phyloP scores from a whole-genome alignment of 1,140 invertebrate species.

The Nautilus pompilius region DNA sequence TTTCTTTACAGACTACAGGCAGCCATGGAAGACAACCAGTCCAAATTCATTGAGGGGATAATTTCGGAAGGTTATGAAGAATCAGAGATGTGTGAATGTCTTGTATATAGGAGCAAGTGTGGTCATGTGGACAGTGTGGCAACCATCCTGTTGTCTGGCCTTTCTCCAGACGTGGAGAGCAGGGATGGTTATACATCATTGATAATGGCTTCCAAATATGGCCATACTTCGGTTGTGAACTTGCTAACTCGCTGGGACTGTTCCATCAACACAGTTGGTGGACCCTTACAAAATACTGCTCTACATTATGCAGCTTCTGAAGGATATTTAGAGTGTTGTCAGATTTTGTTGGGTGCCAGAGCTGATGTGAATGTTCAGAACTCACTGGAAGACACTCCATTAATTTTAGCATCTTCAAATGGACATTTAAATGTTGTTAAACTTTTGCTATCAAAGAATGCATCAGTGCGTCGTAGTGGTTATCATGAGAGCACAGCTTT shows the following conservation, averaged over 20 bases:
- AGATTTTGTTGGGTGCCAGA: slow-evolving; percentile 56
- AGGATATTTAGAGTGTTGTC: slow-evolving; percentile 58
- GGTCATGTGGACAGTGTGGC: slow-evolving; percentile 26
- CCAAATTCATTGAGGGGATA: too few relatives aligned
- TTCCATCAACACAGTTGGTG: slow-evolving; percentile 34
- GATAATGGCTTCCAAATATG: slow-evolving; percentile 78
- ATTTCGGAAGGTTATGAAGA: slow-evolving; percentile 2
- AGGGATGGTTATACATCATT: slow-evolving; percentile 70
- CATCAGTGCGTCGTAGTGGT: slow-evolving; percentile 68
- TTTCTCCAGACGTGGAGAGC: slow-evolving; percentile 25
- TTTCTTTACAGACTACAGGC: too few relatives aligned
- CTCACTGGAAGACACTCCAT: slow-evolving; percentile 68
- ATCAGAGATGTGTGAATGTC: slow-evolving; percentile 17
- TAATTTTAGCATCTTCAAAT: slow-evolving; percentile 81
- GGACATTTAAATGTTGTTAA: slow-evolving; percentile 79
- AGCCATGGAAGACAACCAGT: too few relatives aligned
- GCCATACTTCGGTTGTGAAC: slow-evolving; percentile 75
- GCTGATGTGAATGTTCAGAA: slow-evolving; percentile 41
- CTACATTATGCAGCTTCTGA: slow-evolving; percentile 48
- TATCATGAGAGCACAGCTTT: slow-evolving; percentile 45
- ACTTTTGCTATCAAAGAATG: slow-evolving; percentile 81
- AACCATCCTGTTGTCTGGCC: slow-evolving; percentile 24
- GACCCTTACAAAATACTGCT: slow-evolving; percentile 39
- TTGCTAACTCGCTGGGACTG: slow-evolving; percentile 74
- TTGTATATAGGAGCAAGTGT: slow-evolving; percentile 21